phyloP scores from a whole-genome alignment of 2,113 vertebrate species.

The Corythoichthys intestinalis region DNA sequence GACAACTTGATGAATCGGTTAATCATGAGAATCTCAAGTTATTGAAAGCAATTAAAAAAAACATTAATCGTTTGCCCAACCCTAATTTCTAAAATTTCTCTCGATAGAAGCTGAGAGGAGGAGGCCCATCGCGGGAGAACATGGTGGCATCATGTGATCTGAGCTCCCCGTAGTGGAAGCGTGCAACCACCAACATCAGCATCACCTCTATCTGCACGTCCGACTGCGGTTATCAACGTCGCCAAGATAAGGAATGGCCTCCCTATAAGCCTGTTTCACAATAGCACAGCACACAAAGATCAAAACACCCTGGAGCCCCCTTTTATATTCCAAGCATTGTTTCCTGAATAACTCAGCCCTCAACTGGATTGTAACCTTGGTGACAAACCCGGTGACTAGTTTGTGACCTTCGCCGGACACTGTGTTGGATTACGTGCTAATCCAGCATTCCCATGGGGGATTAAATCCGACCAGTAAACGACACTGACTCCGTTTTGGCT shows the following conservation, averaged over 20 bases:
- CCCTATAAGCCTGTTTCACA: conserved; percentile 42
- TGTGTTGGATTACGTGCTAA: conserved; percentile 48
- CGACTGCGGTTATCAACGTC: too few species aligned
- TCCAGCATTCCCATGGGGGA: conserved; percentile 55
- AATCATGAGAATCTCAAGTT: too few species aligned
- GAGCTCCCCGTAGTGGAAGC: conserved; percentile 28
- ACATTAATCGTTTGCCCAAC: too few species aligned
- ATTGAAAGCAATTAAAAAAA: too few species aligned
- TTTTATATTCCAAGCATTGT: conserved; percentile 37
- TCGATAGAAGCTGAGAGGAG: conserved; percentile 18
- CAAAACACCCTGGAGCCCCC: conserved; percentile 26
- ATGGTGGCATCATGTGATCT: conserved; percentile 59
- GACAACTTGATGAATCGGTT: too few species aligned
- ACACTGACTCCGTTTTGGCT: conserved; percentile 34
- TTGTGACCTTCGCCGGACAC: conserved; percentile 2
- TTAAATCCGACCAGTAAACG: conserved; percentile 40
- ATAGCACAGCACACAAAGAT: conserved; percentile 49
- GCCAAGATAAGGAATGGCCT: conserved; percentile 52
- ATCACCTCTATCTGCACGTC: conserved; percentile 39
- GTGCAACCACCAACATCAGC: conserved; percentile 42
- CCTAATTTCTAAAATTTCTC: conserved; percentile 11
- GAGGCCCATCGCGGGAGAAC: conserved; percentile 23
- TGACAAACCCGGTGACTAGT: conserved; percentile 24
- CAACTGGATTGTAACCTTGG: conserved; percentile 30
- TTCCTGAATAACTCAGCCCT: conserved; percentile 36